These are phyloP conservation scores for Geodia barretti DNA, from an alignment of 37 sponge, comb jelly and placozoan species.

Conservation along the genomic window DNA sequence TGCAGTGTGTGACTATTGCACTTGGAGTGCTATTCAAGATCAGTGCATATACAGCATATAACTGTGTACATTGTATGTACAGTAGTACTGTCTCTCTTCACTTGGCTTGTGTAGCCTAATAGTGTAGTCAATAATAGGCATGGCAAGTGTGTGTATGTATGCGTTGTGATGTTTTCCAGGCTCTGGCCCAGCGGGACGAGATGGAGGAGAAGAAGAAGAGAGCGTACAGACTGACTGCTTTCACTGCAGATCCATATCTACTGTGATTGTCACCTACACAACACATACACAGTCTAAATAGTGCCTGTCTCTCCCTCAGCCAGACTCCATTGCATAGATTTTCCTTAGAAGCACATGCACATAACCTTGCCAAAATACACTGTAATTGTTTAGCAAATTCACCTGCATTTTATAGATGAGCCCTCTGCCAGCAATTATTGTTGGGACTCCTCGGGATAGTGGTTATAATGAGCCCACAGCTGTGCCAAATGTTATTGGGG, in stretches of 20 bases:
- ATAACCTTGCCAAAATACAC: too few relatives aligned
- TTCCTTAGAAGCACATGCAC: too few relatives aligned
- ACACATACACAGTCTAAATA: too few relatives aligned
- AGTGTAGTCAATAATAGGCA: background rate
- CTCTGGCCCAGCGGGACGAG: constrained; percentile 19
- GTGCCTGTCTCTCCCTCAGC: too few relatives aligned
- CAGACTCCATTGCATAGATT: too few relatives aligned
- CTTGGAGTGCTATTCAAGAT: background rate
- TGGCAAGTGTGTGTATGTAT: background rate
- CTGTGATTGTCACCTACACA: too few relatives aligned
- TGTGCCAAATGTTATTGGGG: too few relatives aligned
- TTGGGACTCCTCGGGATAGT: too few relatives aligned
- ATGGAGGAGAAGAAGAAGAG: constrained; percentile 6
- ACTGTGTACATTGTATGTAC: background rate
- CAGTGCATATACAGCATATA: background rate
- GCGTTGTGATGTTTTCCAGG: constrained; percentile 13
- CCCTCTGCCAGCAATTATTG: too few relatives aligned
- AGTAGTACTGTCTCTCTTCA: background rate
- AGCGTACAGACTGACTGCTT: constrained; percentile 58
- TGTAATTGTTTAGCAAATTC: too few relatives aligned
- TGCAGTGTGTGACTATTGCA: background rate
- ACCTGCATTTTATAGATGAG: too few relatives aligned
- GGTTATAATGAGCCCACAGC: too few relatives aligned
- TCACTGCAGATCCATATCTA: constrained; percentile 44
- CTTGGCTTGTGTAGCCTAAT: background rate